phyloP scores from a whole-genome alignment of 2,113 vertebrate species.

The Elaphurus davidianus region DNA sequence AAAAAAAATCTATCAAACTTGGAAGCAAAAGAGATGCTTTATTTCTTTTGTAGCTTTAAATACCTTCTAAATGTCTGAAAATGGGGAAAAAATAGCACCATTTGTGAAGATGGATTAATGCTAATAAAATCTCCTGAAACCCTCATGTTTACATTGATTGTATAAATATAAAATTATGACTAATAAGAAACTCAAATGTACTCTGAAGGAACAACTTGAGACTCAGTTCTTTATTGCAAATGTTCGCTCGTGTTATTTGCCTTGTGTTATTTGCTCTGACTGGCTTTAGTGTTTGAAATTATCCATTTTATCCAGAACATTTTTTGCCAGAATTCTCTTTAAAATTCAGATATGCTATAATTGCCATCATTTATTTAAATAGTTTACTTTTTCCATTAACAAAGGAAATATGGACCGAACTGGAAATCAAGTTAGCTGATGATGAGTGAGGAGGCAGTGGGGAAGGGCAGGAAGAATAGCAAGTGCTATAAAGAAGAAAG shows the following conservation, averaged over 20 bases:
- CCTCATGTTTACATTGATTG: neutral
- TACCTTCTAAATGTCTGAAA: conserved; percentile 29
- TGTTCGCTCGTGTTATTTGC: neutral
- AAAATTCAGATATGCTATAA: neutral
- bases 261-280: conserved; percentile 17
- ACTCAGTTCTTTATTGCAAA: neutral
- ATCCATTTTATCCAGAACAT: neutral
- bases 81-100: neutral
- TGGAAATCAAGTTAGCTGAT: neutral
- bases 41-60: conserved; percentile 72
- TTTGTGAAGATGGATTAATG: conserved; percentile 14
- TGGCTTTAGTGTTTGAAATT: neutral
- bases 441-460: neutral
- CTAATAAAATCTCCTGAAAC: conserved; percentile 26
- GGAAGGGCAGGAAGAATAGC: neutral
- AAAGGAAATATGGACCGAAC: neutral
- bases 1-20: conserved; percentile 69
- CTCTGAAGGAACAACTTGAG: neutral
- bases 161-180: conserved; percentile 8
- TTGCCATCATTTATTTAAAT: neutral
- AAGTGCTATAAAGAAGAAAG: neutral
- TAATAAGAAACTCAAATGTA: neutral
- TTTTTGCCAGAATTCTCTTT: conserved; percentile 29
- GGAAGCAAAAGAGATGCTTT: conserved; percentile 60
- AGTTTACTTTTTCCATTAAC: neutral